Evolutionary conservation across 2,797 vertebrate species (phyloP).

Genomic region (Enteromius radiatus): DNA sequence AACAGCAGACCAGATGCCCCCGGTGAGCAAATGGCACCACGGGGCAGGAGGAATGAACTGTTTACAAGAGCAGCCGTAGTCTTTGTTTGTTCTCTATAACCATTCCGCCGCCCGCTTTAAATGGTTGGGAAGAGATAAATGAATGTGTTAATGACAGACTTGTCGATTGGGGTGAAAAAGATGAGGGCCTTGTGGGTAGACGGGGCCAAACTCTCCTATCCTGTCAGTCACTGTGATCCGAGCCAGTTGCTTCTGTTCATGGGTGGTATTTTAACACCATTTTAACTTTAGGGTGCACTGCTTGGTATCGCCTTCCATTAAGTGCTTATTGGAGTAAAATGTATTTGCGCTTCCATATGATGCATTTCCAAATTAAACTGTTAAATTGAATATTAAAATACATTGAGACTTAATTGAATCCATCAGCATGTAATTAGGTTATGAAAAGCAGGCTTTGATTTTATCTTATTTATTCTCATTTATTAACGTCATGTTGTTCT

Average conservation of each 20-base stretch:
- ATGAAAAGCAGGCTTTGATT: not conserved
- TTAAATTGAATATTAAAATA: not conserved
- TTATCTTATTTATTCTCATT: not conserved
- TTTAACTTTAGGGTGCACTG: constrained; percentile 12
- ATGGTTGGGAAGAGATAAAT: constrained; percentile 41
- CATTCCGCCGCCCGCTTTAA: constrained; percentile 32
- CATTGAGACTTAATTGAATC: not conserved
- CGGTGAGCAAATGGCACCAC: constrained; percentile 3
- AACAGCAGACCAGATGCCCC: constrained; percentile 34
- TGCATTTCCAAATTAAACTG: not conserved
- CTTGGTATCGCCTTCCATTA: not conserved
- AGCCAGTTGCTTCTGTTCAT: constrained; percentile 29
- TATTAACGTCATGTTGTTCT: not conserved
- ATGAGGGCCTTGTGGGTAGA: constrained; percentile 15
- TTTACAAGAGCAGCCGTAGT: constrained; percentile 41
- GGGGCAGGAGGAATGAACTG: constrained; percentile 27
- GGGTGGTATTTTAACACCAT: constrained; percentile 24
- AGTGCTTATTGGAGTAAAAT: not conserved
- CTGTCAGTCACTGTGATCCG: constrained; percentile 21
- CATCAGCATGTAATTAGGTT: not conserved
- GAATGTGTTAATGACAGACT: constrained; percentile 43
- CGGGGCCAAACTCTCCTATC: not conserved
- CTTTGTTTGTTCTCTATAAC: constrained; percentile 25
- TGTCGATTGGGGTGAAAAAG: constrained; percentile 40
- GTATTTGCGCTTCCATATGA: not conserved